Conservation (phyloP, 2,113 vertebrate species). For the Tragelaphus buxtoni region DNA sequence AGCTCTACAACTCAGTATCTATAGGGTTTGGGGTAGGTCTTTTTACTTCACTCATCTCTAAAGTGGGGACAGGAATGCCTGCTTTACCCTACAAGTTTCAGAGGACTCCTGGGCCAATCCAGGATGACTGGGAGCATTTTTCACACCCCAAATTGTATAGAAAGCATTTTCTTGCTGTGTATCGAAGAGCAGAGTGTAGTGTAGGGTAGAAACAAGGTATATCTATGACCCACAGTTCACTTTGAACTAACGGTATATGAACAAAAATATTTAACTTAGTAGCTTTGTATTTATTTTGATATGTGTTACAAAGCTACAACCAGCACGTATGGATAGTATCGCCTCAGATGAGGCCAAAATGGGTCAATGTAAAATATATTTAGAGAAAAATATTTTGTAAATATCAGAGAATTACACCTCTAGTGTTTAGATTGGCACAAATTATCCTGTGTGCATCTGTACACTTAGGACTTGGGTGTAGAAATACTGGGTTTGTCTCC, state of each 20-base stretch:
- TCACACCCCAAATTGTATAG: not conserved
- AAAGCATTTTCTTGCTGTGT: not conserved
- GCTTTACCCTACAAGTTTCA: not conserved
- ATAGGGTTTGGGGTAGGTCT: not conserved
- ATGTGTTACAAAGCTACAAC: not conserved
- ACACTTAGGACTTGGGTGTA: not conserved
- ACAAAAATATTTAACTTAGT: not conserved
- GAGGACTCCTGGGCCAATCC: not conserved
- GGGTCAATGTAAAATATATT: not conserved
- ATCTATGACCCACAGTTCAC: not conserved
- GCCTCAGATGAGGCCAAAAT: not conserved
- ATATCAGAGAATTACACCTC: not conserved
- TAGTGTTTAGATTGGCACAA: not conserved
- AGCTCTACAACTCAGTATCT: not conserved
- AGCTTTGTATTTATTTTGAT: not conserved
- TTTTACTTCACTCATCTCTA: not conserved
- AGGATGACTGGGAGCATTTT: not conserved
- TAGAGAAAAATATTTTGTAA: not conserved
- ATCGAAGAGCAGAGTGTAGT: not conserved
- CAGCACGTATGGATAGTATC: not conserved
- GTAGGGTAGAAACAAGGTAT: not conserved
- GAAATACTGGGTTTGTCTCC: not conserved
- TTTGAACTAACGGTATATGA: not conserved
- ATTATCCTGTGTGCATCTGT: not conserved
- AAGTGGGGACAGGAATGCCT: not conserved